Conservation (phyloP, 2,113 vertebrate genomes). For the Pogonocichla stellata region DNA sequence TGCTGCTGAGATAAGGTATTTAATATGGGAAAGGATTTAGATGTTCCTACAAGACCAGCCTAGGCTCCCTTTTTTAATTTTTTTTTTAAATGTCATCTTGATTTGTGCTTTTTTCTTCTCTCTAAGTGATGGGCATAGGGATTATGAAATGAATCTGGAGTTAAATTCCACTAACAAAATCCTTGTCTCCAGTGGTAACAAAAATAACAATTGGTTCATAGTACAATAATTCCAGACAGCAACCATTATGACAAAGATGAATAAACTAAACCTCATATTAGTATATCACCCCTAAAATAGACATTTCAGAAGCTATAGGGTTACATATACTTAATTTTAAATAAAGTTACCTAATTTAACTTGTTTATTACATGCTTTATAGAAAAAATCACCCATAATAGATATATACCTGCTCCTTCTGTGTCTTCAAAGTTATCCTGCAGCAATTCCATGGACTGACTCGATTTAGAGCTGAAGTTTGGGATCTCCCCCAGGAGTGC, state of each 20-base stretch:
- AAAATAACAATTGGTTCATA: constrained; percentile 40
- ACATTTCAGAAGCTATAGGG: not conserved
- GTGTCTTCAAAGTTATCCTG: not conserved
- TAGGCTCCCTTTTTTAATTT: constrained; percentile 4
- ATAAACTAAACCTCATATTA: not conserved
- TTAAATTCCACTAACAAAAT: constrained; percentile 76
- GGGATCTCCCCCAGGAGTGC: not conserved
- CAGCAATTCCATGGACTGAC: not conserved
- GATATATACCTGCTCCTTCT: not conserved
- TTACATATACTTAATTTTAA: not conserved
- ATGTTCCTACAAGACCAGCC: constrained; percentile 72
- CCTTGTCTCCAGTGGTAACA: constrained; percentile 39
- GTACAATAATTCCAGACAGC: not conserved
- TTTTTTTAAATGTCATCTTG: constrained; percentile 81
- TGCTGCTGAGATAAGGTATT: constrained; percentile 76
- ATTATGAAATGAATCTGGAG: constrained; percentile 72
- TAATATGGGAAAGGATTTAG: constrained; percentile 81
- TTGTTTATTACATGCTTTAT: not conserved
- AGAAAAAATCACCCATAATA: not conserved
- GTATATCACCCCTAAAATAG: not conserved
- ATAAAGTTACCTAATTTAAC: not conserved
- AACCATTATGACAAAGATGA: not conserved
- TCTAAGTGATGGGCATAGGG: constrained; percentile 73
- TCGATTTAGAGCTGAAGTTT: not conserved
- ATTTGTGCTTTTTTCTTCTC: constrained; percentile 63